Conservation (phyloP, 2,888 invertebrate species). For the Drosophila demipolita region DNA sequence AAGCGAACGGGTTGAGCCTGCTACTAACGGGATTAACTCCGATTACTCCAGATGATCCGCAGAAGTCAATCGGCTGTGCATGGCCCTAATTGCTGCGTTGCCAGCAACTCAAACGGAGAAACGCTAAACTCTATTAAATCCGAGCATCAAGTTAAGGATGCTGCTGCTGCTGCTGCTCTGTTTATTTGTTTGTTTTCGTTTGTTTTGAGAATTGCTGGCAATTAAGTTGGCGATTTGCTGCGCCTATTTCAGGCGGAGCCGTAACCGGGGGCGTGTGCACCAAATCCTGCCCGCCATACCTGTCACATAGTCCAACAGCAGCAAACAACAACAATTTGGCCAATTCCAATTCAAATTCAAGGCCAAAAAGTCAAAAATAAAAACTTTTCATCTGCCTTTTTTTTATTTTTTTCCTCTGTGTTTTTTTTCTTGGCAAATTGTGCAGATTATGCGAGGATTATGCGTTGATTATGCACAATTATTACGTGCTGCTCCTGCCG, state of each 20-base stretch:
- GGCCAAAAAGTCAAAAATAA: conserved; percentile 21
- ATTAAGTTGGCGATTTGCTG: conserved; percentile 70
- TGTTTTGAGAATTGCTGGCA: conserved; percentile 82
- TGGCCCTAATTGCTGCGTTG: conserved; percentile 48
- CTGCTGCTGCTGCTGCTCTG: conserved; percentile 57
- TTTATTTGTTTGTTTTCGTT: conserved; percentile 82
- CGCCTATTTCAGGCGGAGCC: conserved; percentile 49
- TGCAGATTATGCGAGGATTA: conserved; percentile 72
- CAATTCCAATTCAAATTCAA: not conserved
- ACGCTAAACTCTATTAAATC: conserved; percentile 43
- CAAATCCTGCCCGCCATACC: conserved; percentile 51
- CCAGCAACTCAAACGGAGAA: conserved; percentile 5
- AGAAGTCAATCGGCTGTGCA: conserved; percentile 64
- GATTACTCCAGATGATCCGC: conserved; percentile 80
- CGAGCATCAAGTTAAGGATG: conserved; percentile 6
- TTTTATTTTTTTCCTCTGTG: conserved; percentile 11
- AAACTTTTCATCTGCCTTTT: conserved; percentile 12
- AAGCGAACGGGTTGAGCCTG: conserved; percentile 51
- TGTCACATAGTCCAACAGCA: conserved; percentile 18
- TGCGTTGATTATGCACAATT: conserved; percentile 73
- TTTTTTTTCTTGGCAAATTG: conserved; percentile 45
- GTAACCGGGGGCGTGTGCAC: conserved; percentile 67
- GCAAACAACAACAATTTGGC: not conserved
- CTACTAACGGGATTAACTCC: conserved; percentile 75
- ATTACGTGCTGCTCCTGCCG: conserved; percentile 42